These are phyloP conservation scores for Latrodectus hesperus DNA, from an alignment of 2,888 invertebrate species.

Conservation along the genomic window DNA sequence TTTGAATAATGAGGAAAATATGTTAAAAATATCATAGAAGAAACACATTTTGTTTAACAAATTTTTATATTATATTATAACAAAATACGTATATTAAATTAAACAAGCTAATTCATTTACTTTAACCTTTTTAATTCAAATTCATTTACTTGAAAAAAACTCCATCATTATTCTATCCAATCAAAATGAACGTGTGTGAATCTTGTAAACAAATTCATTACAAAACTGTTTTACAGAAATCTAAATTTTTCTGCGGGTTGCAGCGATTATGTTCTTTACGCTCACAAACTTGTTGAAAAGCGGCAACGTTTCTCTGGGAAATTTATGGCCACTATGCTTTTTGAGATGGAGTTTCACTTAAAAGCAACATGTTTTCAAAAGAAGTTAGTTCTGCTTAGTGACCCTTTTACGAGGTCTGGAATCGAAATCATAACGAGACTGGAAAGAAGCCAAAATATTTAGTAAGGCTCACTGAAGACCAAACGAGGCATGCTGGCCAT, in stretches of 20 bases:
- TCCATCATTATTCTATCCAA: not conserved
- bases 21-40: too few relatives aligned
- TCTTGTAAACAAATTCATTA: not conserved
- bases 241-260: not conserved
- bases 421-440: conserved; percentile 30
- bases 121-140: too few relatives aligned
- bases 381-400: conserved; percentile 40
- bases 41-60: too few relatives aligned
- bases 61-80: too few relatives aligned
- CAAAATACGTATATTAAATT: too few relatives aligned
- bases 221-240: not conserved
- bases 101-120: too few relatives aligned
- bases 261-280: not conserved
- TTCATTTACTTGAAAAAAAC: too few relatives aligned
- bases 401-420: conserved; percentile 28
- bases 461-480: conserved; percentile 24
- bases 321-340: conserved; percentile 20
- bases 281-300: conserved; percentile 44
- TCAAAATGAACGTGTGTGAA: not conserved
- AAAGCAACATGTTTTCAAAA: conserved; percentile 50
- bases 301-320: conserved; percentile 5
- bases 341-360: conserved; percentile 16
- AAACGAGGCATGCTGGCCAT: conserved; percentile 40
- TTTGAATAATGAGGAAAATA: too few relatives aligned
- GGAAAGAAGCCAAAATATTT: conserved; percentile 31